phyloP scores from a whole-genome alignment of 1,140 invertebrate species.

The Periplaneta americana region DNA sequence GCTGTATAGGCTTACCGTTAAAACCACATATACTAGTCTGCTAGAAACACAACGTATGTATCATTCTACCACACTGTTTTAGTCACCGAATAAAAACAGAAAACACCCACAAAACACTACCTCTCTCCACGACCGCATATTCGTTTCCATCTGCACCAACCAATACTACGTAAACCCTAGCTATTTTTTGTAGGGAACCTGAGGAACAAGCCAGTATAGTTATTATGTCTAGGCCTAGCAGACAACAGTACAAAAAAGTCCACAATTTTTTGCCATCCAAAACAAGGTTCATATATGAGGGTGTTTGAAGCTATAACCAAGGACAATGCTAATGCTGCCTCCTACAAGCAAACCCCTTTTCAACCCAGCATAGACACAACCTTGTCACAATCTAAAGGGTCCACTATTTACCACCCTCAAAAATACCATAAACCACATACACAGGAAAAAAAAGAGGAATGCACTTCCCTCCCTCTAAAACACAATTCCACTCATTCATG shows the following conservation, averaged over 20 bases:
- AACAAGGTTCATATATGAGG: neutral
- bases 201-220: neutral
- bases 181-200: neutral
- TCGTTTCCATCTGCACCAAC: neutral
- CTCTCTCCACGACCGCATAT: neutral
- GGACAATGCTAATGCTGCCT: neutral
- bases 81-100: neutral
- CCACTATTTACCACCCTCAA: neutral
- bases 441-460: neutral
- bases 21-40: neutral
- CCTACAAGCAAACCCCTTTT: neutral
- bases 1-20: neutral
- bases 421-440: neutral
- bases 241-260: neutral
- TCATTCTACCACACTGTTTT: neutral
- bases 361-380: neutral
- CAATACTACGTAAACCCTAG: neutral
- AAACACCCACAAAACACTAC: neutral
- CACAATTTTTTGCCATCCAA: neutral
- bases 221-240: neutral
- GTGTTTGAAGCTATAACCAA: neutral
- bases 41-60: neutral
- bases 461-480: neutral
- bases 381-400: neutral
- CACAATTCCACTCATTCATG: neutral